Evolutionary conservation across 1,140 invertebrate genomes (phyloP), one percentile per base, ranked within the genome.

Genomic region (Pollicipes pollicipes): DNA sequence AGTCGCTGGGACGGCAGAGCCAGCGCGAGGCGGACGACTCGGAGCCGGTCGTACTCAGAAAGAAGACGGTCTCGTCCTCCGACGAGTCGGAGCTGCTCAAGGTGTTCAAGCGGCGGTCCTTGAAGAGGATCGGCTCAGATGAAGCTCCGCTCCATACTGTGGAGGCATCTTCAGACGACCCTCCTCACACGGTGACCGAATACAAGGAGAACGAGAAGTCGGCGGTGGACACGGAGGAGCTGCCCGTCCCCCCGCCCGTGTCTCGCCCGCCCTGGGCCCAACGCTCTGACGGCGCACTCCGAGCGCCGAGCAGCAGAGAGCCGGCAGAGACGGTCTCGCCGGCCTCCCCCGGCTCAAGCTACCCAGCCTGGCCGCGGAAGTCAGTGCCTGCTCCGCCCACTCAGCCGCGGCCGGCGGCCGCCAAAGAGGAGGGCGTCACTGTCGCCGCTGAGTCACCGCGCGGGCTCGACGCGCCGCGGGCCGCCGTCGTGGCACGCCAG

Each of bases 51-150:
- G 66, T 72, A 31, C 28, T 75, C 8, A 66, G 75, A 69, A 70
- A 68, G 8, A 73, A 69, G 68, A 30, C 70, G 16, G 13, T 27
- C 35, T 13, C 70, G 63, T 67, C 68, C 68, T 17, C 68, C 68
- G 86, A 88, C 77, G n/a, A n/a, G n/a, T 88, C 88, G 0, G 88
- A 90, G 77, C 77, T 90, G 30, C 86, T 90, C 83, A 89, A 89
- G 80, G 88, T 90, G 0, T 90, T 90, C 77, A 88, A 88, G 0
- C 79, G 88, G 63, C 79, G 88, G 70, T 90, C 88, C 3, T 79
- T 90, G 0, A 90, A 90, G 79, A 78, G 89, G 6, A 88, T 87
- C 79, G 87, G 89, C 74, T 78, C 77, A 13, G 87, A 88, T 73
- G 83, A 68, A 74, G 75, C 72, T 76, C 78, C 74, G 77, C 78